Evolutionary conservation across 2,797 vertebrate species (phyloP).

Genomic region (Acanthopagrus latus): DNA sequence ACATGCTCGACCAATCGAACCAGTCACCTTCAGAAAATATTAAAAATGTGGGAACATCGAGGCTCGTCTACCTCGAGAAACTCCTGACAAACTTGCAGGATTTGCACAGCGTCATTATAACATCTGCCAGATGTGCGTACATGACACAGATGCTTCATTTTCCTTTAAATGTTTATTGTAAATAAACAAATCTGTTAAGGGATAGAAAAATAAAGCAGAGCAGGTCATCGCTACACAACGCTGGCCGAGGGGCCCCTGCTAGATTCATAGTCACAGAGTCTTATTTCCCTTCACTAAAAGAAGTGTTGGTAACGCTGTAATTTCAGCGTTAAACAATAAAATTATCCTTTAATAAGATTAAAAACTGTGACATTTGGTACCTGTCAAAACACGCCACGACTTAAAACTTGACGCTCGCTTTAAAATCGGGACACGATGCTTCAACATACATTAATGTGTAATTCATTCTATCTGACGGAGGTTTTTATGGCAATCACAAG

Average conservation of each 20-base stretch:
- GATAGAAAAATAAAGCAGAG: too few species aligned
- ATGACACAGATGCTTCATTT: too few species aligned
- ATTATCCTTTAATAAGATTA: constrained; percentile 16
- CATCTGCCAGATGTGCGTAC: too few species aligned
- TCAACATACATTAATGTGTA: constrained; percentile 22
- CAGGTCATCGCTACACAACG: too few species aligned
- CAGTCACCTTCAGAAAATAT: background rate
- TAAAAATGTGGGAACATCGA: too few species aligned
- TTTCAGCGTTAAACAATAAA: background rate
- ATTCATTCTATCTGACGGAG: constrained; percentile 18
- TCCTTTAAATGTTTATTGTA: too few species aligned
- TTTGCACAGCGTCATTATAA: too few species aligned
- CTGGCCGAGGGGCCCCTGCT: too few species aligned
- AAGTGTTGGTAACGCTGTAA: background rate
- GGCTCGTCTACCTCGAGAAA: too few species aligned
- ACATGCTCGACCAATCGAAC: too few species aligned
- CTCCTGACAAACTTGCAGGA: too few species aligned
- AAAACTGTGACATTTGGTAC: constrained; percentile 9
- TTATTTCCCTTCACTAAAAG: background rate
- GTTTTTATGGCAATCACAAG: constrained; percentile 26
- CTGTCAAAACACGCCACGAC: constrained; percentile 26
- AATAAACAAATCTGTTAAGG: too few species aligned
- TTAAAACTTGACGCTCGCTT: constrained; percentile 30
- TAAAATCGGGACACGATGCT: constrained; percentile 41
- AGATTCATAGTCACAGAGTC: background rate